Percentiles rank a stretch among this genome's conserved stretches.
Conservation (phyloP, 2,888 invertebrate genomes). For the Lutraria lutraria region DNA sequence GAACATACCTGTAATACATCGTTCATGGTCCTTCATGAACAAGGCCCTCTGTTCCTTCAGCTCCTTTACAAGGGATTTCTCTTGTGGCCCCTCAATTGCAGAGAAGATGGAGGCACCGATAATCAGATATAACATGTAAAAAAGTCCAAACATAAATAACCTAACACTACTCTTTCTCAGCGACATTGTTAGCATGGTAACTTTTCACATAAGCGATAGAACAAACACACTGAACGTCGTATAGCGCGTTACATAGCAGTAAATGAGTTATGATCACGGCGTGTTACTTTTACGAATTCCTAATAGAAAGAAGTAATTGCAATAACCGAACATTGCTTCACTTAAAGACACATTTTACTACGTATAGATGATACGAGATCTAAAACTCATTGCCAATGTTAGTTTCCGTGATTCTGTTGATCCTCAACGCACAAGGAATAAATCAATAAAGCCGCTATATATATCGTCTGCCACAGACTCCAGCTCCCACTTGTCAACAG, state of each 20-base stretch:
- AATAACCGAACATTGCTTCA: not conserved
- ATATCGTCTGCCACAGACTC: conserved; percentile 34
- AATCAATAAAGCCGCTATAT: conserved; percentile 35
- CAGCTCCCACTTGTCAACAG: not conserved
- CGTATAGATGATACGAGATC: conserved; percentile 22
- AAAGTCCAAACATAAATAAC: conserved; percentile 84
- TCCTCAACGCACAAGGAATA: conserved; percentile 31
- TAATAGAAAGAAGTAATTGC: not conserved
- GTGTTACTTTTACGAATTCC: conserved; percentile 10
- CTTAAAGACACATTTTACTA: conserved; percentile 21
- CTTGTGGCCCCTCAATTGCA: conserved; percentile 92
- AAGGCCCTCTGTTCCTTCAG: conserved; percentile 89
- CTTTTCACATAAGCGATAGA: not conserved
- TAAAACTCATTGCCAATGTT: conserved; percentile 43
- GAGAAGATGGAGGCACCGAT: conserved; percentile 93
- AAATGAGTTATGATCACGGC: not conserved
- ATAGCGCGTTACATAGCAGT: not conserved
- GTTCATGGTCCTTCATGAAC: conserved; percentile 89
- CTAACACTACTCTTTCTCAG: conserved; percentile 80
- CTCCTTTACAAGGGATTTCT: conserved; percentile 89
- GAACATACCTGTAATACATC: conserved; percentile 90
- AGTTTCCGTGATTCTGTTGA: conserved; percentile 45
- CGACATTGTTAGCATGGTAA: conserved; percentile 47
- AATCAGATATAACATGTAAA: conserved; percentile 89
- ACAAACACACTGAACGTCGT: not conserved